Evolutionary conservation across 2,888 invertebrate genomes (phyloP).

Genomic region (Ormia ochracea): DNA sequence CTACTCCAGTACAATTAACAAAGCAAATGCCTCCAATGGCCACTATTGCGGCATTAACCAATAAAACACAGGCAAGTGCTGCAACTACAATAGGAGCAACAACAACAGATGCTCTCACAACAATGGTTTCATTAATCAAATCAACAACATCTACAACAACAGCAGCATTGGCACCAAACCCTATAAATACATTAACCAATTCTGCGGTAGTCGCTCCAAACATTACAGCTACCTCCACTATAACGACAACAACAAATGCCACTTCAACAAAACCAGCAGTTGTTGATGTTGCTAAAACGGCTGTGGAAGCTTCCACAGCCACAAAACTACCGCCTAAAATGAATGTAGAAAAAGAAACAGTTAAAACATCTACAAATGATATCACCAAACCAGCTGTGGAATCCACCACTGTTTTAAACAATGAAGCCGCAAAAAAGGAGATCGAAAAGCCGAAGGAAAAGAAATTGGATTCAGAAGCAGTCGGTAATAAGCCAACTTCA

Average conservation of each 20-base stretch:
- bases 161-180: slow-evolving; percentile 5
- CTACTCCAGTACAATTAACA: slow-evolving; percentile 66
- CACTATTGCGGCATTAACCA: slow-evolving; percentile 48
- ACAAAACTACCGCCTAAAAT: slow-evolving; percentile 26
- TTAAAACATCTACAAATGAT: slow-evolving; percentile 28
- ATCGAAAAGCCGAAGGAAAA: slow-evolving; percentile 13
- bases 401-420: neutral
- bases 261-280: slow-evolving; percentile 7
- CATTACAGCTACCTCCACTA: slow-evolving; percentile 5
- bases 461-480: neutral
- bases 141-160: slow-evolving; percentile 35
- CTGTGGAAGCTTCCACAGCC: neutral
- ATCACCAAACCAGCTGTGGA: neutral
- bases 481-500: neutral
- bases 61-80: slow-evolving; percentile 23
- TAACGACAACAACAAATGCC: slow-evolving; percentile 35
- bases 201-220: slow-evolving; percentile 28
- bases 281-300: neutral
- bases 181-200: slow-evolving; percentile 9
- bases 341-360: slow-evolving; percentile 30
- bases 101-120: neutral
- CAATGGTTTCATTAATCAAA: slow-evolving; percentile 28
- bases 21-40: slow-evolving; percentile 63
- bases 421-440: neutral
- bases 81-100: slow-evolving; percentile 31